These are phyloP conservation scores for Cotesia glomerata DNA, from an alignment of 1,140 invertebrate species.

Conservation along the genomic window DNA sequence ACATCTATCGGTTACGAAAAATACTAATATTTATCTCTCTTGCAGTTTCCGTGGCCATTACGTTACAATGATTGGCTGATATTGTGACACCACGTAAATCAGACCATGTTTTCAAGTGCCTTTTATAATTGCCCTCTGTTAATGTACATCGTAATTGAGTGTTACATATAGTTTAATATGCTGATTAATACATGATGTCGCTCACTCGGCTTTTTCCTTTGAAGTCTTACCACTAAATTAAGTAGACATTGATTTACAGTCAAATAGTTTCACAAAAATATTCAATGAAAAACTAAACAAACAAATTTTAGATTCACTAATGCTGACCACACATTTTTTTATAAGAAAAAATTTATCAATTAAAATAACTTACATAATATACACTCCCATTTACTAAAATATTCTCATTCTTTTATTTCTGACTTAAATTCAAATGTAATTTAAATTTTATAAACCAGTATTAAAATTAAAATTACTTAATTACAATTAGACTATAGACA, in stretches of 20 bases:
- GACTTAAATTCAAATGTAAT: no score
- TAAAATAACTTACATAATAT: no score
- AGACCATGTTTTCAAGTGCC: constrained; percentile 54
- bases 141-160: constrained; percentile 36
- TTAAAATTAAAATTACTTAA: not conserved
- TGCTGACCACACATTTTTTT: no score
- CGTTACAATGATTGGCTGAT: constrained; percentile 58
- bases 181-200: not conserved
- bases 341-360: no score
- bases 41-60: constrained; percentile 57
- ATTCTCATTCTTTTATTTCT: no score
- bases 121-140: constrained; percentile 35
- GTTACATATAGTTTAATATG: constrained; percentile 18
- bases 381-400: no score
- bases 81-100: constrained; percentile 57
- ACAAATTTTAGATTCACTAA: no score
- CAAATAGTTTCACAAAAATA: no score
- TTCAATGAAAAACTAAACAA: no score
- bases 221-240: no score
- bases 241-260: no score
- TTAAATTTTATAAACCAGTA: no score
- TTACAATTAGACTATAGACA: not conserved
- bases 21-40: constrained; percentile 22
- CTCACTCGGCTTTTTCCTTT: not conserved
- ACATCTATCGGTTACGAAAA: constrained; percentile 55